These are phyloP conservation scores for Sebastes cheni DNA, from an alignment of 2,797 vertebrate species.

Conservation along the genomic window DNA sequence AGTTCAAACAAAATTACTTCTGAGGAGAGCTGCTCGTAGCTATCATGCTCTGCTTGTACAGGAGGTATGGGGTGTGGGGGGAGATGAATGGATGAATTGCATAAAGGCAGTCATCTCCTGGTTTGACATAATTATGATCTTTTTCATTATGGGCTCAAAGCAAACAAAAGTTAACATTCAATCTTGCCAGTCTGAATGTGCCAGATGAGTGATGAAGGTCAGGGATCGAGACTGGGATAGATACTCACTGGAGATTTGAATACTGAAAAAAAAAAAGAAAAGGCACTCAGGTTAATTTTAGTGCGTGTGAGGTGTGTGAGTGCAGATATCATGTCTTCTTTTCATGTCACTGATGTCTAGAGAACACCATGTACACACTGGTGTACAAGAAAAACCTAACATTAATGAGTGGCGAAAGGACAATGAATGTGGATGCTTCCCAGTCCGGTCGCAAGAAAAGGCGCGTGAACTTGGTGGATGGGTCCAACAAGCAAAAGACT, in stretches of 20 bases:
- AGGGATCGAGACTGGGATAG: not conserved
- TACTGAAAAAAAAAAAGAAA: not conserved
- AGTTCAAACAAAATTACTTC: slow-evolving; percentile 80
- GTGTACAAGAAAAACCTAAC: not conserved
- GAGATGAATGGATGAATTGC: slow-evolving; percentile 32
- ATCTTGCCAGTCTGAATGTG: not conserved
- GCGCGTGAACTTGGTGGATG: too few relatives aligned
- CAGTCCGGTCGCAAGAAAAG: too few relatives aligned
- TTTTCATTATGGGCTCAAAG: not conserved
- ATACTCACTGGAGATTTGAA: not conserved
- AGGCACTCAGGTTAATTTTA: not conserved
- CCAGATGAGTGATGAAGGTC: not conserved
- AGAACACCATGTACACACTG: not conserved
- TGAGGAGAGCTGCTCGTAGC: slow-evolving; percentile 65
- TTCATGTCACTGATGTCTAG: not conserved
- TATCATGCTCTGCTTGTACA: slow-evolving; percentile 30
- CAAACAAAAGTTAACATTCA: slow-evolving; percentile 25
- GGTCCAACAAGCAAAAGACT: too few relatives aligned
- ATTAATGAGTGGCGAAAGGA: too few relatives aligned
- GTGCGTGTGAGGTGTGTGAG: not conserved
- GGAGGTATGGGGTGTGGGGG: not conserved
- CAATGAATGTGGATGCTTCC: too few relatives aligned
- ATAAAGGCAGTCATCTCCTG: slow-evolving; percentile 3
- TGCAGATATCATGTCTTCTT: not conserved
- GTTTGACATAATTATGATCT: slow-evolving; percentile 38